phyloP scores from a whole-genome alignment of 2,113 vertebrate species.

The Trichomycterus rosablanca region DNA sequence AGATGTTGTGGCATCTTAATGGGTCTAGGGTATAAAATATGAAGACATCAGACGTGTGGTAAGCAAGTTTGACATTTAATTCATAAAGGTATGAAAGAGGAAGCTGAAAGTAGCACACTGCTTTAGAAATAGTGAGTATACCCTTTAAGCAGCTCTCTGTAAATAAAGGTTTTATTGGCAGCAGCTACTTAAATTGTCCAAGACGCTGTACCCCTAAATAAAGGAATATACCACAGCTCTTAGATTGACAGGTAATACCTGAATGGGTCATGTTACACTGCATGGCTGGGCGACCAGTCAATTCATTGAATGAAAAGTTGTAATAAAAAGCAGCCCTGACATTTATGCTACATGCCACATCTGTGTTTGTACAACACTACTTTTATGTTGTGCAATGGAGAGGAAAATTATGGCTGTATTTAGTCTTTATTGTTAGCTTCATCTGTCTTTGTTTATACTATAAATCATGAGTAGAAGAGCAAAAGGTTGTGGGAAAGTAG shows the following conservation, averaged over 20 bases:
- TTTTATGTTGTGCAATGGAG: neutral
- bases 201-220: neutral
- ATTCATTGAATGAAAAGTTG: slow-evolving; percentile 3
- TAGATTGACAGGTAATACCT: neutral
- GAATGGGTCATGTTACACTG: slow-evolving; percentile 2
- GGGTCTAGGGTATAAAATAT: too few species aligned
- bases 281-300: neutral
- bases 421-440: slow-evolving; percentile 10
- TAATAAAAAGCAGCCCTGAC: slow-evolving; percentile 5
- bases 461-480: slow-evolving; percentile 14
- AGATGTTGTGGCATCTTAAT: too few species aligned
- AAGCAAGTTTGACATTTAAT: neutral
- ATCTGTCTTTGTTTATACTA: slow-evolving; percentile 2
- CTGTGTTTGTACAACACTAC: neutral
- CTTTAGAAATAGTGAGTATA: neutral
- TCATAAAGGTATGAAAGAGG: too few species aligned
- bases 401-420: slow-evolving; percentile 18
- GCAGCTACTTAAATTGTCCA: neutral
- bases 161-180: neutral
- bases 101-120: neutral
- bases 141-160: neutral
- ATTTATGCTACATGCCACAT: slow-evolving; percentile 12
- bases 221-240: neutral
- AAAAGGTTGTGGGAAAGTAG: slow-evolving; percentile 1
- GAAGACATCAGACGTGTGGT: too few species aligned